Evolutionary conservation across 2,797 vertebrate genomes (phyloP).

Genomic region (Prionace glauca): DNA sequence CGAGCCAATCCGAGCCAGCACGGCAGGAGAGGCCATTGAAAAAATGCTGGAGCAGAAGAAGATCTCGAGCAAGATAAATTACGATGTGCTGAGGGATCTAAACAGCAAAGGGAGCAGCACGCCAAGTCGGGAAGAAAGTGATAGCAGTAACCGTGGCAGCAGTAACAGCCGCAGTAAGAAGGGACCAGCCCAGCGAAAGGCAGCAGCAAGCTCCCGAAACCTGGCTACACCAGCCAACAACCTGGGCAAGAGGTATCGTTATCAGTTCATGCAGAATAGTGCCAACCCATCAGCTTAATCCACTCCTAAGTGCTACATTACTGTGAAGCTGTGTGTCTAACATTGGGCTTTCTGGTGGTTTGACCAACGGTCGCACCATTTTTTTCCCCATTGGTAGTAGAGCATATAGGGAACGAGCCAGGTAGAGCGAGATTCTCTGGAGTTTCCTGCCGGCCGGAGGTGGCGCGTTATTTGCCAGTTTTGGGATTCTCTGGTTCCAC

Average conservation of each 20-base stretch:
- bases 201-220: constrained; percentile 51
- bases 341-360: neutral
- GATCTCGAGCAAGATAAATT: constrained; percentile 96
- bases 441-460: too few relatives aligned
- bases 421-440: neutral
- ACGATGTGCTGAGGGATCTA: constrained; percentile 86
- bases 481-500: too few relatives aligned
- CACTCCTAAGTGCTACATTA: neutral
- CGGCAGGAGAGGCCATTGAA: constrained; percentile 88
- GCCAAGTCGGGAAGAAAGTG: constrained; percentile 47
- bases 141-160: constrained; percentile 47
- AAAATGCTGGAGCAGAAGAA: constrained; percentile 96
- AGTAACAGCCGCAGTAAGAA: constrained; percentile 49
- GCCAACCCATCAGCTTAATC: neutral
- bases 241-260: constrained; percentile 77
- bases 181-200: constrained; percentile 53
- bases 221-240: constrained; percentile 62
- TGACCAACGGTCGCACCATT: neutral
- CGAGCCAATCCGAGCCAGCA: constrained; percentile 75
- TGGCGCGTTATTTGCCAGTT: too few relatives aligned
- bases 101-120: constrained; percentile 65
- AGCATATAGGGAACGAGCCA: neutral
- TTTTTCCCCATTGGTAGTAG: neutral
- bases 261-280: neutral
- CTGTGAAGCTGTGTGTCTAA: neutral